Evolutionary conservation across 2,797 vertebrate species (phyloP).

Genomic region (Anniella stebbinsi): DNA sequence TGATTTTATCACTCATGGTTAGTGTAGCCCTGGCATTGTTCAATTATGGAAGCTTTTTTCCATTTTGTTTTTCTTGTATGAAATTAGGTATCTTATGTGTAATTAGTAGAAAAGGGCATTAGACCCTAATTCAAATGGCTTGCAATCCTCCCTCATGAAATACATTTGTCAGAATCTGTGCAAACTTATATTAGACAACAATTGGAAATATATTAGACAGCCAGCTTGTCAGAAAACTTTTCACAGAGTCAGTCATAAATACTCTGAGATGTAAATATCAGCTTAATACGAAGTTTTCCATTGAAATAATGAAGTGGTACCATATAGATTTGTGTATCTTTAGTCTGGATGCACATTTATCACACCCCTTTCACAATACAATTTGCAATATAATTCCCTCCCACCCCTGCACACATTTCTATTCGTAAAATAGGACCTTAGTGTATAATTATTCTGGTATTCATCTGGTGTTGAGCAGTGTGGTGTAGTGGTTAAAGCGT

Average conservation of each 20-base stretch:
- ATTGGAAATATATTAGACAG: conserved; percentile 11
- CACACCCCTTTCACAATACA: too few species aligned
- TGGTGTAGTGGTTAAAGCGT: too few species aligned
- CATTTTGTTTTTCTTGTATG: neutral
- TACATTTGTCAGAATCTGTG: conserved; percentile 42
- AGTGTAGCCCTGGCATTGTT: neutral
- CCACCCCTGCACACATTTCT: neutral
- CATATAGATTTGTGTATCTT: neutral
- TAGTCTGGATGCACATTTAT: neutral
- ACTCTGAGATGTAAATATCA: conserved; percentile 3
- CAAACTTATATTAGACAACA: conserved; percentile 21
- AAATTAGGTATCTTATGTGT: neutral
- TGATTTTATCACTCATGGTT: neutral
- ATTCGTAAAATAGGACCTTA: neutral
- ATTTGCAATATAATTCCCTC: too few species aligned
- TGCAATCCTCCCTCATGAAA: conserved; percentile 16
- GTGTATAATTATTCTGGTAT: neutral
- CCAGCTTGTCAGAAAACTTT: conserved; percentile 19
- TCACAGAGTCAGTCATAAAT: neutral
- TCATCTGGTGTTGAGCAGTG: neutral
- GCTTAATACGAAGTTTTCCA: neutral
- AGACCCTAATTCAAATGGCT: conserved; percentile 4
- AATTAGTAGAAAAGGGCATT: conserved; percentile 21
- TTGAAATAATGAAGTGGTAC: neutral
- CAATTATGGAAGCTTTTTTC: neutral